These are phyloP conservation scores for Heliangelus exortis DNA, from an alignment of 2,797 vertebrate species.

Conservation along the genomic window DNA sequence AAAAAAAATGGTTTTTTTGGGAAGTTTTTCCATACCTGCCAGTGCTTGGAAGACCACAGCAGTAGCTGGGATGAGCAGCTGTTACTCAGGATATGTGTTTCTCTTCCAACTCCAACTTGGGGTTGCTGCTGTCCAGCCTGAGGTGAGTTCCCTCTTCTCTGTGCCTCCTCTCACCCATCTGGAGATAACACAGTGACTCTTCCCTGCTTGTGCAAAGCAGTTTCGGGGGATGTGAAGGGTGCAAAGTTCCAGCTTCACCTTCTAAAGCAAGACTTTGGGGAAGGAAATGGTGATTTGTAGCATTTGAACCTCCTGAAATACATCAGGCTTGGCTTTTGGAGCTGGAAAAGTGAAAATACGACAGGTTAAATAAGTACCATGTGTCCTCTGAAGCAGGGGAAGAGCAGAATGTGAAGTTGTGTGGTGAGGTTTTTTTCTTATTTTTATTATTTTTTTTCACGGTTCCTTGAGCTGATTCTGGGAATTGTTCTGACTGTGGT, in stretches of 20 bases:
- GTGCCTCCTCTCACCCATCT: background rate
- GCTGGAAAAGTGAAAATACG: background rate
- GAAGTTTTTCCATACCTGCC: background rate
- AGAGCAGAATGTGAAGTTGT: background rate
- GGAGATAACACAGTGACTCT: background rate
- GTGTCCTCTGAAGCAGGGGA: background rate
- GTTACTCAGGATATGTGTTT: background rate
- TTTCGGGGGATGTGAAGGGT: background rate
- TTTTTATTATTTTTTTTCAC: conserved; percentile 43
- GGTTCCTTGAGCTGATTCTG: conserved; percentile 24
- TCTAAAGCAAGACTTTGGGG: background rate
- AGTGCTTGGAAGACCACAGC: background rate
- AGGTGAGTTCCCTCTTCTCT: background rate
- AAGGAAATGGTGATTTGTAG: background rate
- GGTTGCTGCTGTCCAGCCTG: background rate
- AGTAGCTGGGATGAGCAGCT: background rate
- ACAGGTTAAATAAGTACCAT: background rate
- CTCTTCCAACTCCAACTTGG: accelerated
- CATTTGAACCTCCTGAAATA: background rate
- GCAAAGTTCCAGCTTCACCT: background rate
- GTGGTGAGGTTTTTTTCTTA: background rate
- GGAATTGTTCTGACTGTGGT: conserved; percentile 71
- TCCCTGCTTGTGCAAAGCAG: background rate
- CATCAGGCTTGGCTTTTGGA: background rate
- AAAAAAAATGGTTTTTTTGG: accelerated